Base-by-base conservation (phyloP, 2,113 vertebrate species). In the Osmerus eperlanus region DNA sequence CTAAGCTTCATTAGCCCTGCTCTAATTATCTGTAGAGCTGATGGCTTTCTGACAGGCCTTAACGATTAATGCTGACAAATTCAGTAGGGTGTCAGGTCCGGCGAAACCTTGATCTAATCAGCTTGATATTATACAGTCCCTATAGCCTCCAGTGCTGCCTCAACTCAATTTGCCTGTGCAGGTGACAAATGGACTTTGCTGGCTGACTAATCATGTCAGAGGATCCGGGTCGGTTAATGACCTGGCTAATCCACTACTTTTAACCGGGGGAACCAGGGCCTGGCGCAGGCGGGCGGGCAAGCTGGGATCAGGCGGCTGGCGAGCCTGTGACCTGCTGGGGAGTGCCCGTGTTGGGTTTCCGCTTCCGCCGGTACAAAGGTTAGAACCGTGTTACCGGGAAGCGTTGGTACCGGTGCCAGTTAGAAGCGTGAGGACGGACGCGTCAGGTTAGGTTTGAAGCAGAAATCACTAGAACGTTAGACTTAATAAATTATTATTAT, bases 131-230 rank as follows among this genome's bases (percentile, higher is more conserved):
- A 95, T 94, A 94, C 94, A 23, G 94, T 95, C 94, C 93, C 93
- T 89, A 88, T 94, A 92, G 94, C 93, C 94, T 90, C 92, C 94
- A 94, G 94, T 94, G 92, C 92, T 92, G 93, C 92, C 94, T 95
- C 95, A 95, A 96, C 95, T 96, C 94, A 95, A 95, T 95, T 97
- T 98, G 94, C 95, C 93, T 90, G 94, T 23, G 92, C 94, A 95
- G 94, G 94, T 95, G 95, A 96, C 95, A 95, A 96, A 96, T 96
- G 94, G 94, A 94, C 96, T 97, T 96, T 97, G 95, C 94, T 98
- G 97, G 95, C 96, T 98, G 97, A 96, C 95, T 98, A 98, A 99
- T 98, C 96, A 96, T 94, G 94, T 97, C 95, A 18, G 61, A 95
- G 92, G 93, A 96, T 94, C 98, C 95, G 96, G 95, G 94, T 94